These are phyloP conservation scores for Chrysogorgia sp. DNA, from an alignment of 92 coral and sea anemone genomes.

Conservation along the genomic window DNA sequence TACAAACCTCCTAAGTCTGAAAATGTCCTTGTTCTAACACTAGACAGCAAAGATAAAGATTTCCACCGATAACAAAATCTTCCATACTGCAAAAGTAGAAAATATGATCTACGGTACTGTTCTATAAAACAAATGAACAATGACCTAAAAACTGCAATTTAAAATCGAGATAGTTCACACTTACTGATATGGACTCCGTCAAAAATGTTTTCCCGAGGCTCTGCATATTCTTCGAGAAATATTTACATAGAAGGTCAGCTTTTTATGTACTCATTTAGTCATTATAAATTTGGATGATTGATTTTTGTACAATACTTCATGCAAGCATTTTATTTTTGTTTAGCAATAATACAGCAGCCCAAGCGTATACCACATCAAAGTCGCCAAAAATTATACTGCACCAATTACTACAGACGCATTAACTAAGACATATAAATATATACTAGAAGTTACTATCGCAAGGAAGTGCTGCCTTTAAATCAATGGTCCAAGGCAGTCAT, in stretches of 20 bases:
- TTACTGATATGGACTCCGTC: not conserved
- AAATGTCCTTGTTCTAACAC: slow-evolving; percentile 14
- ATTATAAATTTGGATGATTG: not conserved
- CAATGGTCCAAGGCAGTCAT: too few species aligned
- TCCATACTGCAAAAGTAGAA: slow-evolving; percentile 3
- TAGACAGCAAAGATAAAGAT: slow-evolving; percentile 21
- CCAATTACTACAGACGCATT: too few species aligned
- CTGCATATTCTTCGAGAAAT: slow-evolving; percentile 16
- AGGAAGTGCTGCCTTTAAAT: too few species aligned
- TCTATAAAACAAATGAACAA: too few species aligned
- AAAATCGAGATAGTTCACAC: not conserved
- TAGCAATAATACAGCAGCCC: too few species aligned
- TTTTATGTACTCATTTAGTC: not conserved
- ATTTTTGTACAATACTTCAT: too few species aligned
- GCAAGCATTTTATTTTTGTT: not conserved
- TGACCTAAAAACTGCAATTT: not conserved
- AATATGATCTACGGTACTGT: too few species aligned
- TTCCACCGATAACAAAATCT: slow-evolving; percentile 32
- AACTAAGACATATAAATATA: too few species aligned
- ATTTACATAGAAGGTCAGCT: not conserved
- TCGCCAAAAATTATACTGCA: too few species aligned
- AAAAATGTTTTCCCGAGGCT: slow-evolving; percentile 15
- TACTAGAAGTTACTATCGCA: too few species aligned
- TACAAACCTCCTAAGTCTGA: slow-evolving; percentile 40
- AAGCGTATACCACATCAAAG: too few species aligned